Base-by-base conservation (phyloP, 2,797 vertebrate genomes). In the Furcifer pardalis region DNA sequence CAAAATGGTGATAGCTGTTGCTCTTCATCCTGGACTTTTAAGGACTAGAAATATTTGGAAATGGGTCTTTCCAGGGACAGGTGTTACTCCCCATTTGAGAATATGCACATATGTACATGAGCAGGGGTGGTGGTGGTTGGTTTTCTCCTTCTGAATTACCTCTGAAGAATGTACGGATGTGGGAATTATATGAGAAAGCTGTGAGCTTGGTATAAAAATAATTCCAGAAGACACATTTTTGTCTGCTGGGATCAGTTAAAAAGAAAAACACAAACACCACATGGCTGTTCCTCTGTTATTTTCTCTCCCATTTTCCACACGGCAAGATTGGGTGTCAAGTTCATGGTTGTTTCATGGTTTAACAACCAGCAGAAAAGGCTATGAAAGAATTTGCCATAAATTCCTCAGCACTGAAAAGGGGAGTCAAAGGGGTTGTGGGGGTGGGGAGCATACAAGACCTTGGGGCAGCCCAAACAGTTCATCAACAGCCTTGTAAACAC, bases 401-500 rank as follows among this genome's bases (percentile, higher is more conserved):
- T 84, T 84, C 44, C 65, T 65, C 0, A 71, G 78, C 62, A 82
- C 88, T 84, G 82, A 89, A 85, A n/a, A 84, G 74, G 81, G 32
- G 27, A 44, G 9, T 52, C 90, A 86, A 87, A 69, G 83, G 62
- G 60, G 37, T 27, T 13, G 89, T 72, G 68, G 4, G 60, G 37
- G 35, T 7, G 88, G 71, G 68, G 4, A 84, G 30, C 35, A 37
- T 82, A 3, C 74, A 77, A 71, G 78, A 4, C 0, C 4, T 0
- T 0, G 44, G 42, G 69, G 73, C 63, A 77, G 62, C 62, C 83
- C 21, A 84, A 84, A 13, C 5, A 44, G 85, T 84, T 92, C 79
- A 82, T 78, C 68, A 76, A 0, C 78, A 30, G 60, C 79, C 79
- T 69, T 77, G 83, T 85, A 49, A 83, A 73, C 7, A 68, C 23